Base-by-base conservation (phyloP, 1,140 invertebrate species). In the Drosophila athabasca region DNA sequence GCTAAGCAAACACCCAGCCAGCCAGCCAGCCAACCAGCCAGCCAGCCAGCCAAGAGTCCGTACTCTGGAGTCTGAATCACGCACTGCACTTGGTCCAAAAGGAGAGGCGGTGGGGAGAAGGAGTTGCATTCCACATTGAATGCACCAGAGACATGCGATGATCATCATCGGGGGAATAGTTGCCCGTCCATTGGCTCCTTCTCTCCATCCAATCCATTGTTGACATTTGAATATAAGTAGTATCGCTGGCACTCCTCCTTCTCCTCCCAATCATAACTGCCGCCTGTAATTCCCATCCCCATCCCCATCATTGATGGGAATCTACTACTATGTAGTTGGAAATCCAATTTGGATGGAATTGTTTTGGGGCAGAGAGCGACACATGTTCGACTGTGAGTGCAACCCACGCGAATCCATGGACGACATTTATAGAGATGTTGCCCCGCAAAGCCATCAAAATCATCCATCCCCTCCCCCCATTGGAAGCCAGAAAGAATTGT, bases 101-200 rank as follows among this genome's bases (percentile, higher is more conserved):
- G 41, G 13, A n/a, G 29, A n/a, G 29, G 54, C 15, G 61, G 55
- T 26, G 31, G 31, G 58, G 31, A 60, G 58, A 45, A 43, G 65
- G 44, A 67, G 35, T 39, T 39, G 4, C 35, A 67, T 43, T 41
- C 45, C 67, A n/a, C 52, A 52, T 69, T 15, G 64, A 69, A 70
- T 70, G 65, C 67, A 70, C 51, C 65, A n/a, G 26, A 70, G 67
- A 70, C 67, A 70, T 70, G 67, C 67, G 67, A 69, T 69, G 62
- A 45, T 69, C 62, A 41, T 58, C 26, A 8, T 9, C 24, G 24
- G 24, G 24, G 52, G 31, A 57, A 69, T 68, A 50, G 45, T 44
- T 50, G 64, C 67, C 35, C 49, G 67, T 70, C 65, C 67, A 69
- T 69, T 69, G 66, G 31, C 31, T 39, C 8, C 11, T 39, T 13